These are phyloP conservation scores for Psittacus erithacus DNA, from an alignment of 2,113 vertebrate species.

Conservation along the genomic window DNA sequence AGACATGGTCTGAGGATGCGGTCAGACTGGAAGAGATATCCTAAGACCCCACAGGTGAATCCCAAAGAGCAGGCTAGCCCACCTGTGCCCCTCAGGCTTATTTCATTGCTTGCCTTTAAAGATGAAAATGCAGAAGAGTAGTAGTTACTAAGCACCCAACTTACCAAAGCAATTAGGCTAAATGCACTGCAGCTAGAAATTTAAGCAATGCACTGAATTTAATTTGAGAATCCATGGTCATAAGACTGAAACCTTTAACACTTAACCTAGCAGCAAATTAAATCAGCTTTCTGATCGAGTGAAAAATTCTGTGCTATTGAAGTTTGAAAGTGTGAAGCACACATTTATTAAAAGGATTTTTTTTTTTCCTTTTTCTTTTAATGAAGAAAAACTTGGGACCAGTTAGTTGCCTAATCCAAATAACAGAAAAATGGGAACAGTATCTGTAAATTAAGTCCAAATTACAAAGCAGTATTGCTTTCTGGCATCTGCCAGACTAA, in stretches of 20 bases:
- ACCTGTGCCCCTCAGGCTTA: constrained; percentile 65
- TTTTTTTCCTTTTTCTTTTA: neutral
- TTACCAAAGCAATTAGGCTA: constrained; percentile 59
- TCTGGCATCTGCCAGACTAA: neutral
- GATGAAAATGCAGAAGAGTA: constrained; percentile 51
- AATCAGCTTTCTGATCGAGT: constrained; percentile 37
- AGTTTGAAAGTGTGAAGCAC: constrained; percentile 32
- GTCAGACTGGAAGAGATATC: constrained; percentile 57
- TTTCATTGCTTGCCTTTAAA: constrained; percentile 34
- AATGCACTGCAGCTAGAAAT: constrained; percentile 59
- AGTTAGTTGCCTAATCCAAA: neutral
- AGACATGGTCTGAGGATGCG: constrained; percentile 51
- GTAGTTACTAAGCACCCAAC: constrained; percentile 46
- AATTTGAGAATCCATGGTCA: constrained; percentile 57
- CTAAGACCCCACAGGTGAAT: constrained; percentile 57
- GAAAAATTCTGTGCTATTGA: constrained; percentile 41
- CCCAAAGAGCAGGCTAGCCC: constrained; percentile 43
- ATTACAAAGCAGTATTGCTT: neutral
- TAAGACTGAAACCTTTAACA: constrained; percentile 61
- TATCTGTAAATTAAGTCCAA: neutral
- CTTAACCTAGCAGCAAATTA: constrained; percentile 57
- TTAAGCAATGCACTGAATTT: constrained; percentile 53
- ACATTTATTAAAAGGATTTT: neutral
- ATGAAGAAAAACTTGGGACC: neutral
- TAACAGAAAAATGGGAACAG: neutral